Percentiles rank a stretch among this genome's conserved stretches.
phyloP scores from a whole-genome alignment of 2,113 vertebrate genomes.

The Rhinichthys klamathensis region DNA sequence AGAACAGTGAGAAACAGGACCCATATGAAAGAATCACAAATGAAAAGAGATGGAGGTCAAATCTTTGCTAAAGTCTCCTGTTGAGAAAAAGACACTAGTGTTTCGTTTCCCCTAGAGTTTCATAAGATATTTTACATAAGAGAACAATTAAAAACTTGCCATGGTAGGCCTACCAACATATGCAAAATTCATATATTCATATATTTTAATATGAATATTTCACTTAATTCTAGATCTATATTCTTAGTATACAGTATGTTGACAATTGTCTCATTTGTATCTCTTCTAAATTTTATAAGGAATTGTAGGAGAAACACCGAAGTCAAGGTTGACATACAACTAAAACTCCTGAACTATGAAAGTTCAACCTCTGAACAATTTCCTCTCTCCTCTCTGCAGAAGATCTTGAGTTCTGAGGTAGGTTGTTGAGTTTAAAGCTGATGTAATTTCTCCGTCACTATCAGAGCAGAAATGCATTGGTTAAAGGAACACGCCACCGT shows the following conservation, averaged over 20 bases:
- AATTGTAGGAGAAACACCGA: background rate
- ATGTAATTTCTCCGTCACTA: no score
- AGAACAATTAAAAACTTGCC: background rate
- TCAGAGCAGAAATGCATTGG: no score
- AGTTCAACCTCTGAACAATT: background rate
- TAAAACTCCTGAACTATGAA: background rate
- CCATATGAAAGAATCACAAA: background rate
- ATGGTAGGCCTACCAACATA: background rate
- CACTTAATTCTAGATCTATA: background rate
- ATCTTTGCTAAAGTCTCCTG: background rate
- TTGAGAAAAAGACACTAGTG: background rate
- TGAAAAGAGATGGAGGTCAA: background rate
- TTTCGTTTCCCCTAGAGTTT: background rate
- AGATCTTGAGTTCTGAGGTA: background rate
- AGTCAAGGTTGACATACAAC: background rate
- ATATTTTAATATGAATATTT: background rate
- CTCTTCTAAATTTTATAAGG: no score
- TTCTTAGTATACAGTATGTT: no score
- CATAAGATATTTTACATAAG: background rate
- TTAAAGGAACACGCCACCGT: no score
- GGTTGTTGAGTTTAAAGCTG: background rate
- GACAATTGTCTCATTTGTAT: no score
- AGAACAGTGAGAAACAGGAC: background rate
- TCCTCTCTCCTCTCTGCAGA: background rate
- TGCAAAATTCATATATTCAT: background rate